A percentile compares a stretch with the other conserved stretches of the same genome.
Evolutionary conservation across 2,113 vertebrate species (phyloP).

Genomic region (Crotophaga sulcirostris): DNA sequence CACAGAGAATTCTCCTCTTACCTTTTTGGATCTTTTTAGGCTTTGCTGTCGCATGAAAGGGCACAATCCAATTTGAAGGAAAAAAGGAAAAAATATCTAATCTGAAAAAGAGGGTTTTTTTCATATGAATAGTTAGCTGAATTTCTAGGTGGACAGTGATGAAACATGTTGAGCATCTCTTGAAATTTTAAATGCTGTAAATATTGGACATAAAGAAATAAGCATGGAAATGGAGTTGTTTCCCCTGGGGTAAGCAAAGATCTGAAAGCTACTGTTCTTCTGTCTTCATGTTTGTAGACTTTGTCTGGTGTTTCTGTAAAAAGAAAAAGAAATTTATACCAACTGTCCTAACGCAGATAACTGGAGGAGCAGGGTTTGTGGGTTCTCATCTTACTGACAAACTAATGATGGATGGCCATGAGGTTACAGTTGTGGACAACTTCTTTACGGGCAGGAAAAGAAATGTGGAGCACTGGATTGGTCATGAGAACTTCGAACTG

Average conservation of each 20-base stretch:
- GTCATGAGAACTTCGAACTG: slow-evolving; percentile 98
- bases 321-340: slow-evolving; percentile 70
- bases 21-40: neutral
- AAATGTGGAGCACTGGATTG: slow-evolving; percentile 99
- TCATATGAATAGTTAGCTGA: neutral
- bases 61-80: slow-evolving; percentile 43
- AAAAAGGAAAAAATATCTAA: neutral
- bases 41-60: neutral
- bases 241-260: slow-evolving; percentile 13
- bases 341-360: slow-evolving; percentile 84
- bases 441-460: slow-evolving; percentile 99
- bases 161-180: neutral
- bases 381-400: slow-evolving; percentile 98
- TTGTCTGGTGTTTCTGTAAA: slow-evolving; percentile 67
- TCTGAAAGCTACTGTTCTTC: slow-evolving; percentile 29
- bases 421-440: slow-evolving; percentile 99
- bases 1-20: neutral
- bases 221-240: slow-evolving; percentile 34
- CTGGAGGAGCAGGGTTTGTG: slow-evolving; percentile 97
- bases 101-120: neutral
- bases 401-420: slow-evolving; percentile 99
- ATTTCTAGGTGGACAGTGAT: neutral
- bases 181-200: neutral
- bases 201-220: neutral
- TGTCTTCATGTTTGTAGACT: slow-evolving; percentile 69